Conservation (phyloP, 1,140 invertebrate species). For the Drosophila kepulauana region DNA sequence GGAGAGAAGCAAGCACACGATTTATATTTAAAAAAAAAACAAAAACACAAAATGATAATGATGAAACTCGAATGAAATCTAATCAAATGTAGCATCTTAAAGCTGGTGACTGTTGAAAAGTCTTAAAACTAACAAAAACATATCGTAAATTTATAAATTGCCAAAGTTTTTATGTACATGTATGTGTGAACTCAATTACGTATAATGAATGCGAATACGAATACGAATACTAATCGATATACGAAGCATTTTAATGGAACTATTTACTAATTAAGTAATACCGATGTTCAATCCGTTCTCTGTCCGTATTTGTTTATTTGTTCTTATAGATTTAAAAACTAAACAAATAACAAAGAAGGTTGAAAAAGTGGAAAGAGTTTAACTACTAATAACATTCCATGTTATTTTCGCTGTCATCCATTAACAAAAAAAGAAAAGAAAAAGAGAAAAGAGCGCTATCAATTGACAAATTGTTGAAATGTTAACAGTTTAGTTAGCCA, state of each 20-base stretch:
- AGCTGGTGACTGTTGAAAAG: conserved; percentile 79
- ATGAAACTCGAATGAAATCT: conserved; percentile 36
- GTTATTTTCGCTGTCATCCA: conserved; percentile 53
- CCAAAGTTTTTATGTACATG: conserved; percentile 77
- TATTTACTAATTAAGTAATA: conserved; percentile 34
- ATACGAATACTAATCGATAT: conserved; percentile 19
- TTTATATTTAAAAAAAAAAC: conserved; percentile 36
- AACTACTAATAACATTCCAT: conserved; percentile 70
- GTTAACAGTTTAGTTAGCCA: conserved; percentile 73
- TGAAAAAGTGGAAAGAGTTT: neutral
- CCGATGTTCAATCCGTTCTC: conserved; percentile 35
- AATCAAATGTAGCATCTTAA: conserved; percentile 72
- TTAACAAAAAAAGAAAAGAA: neutral
- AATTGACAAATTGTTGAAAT: conserved; percentile 41
- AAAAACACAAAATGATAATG: conserved; percentile 3
- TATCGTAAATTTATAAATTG: conserved; percentile 84
- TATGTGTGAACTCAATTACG: conserved; percentile 53
- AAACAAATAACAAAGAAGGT: neutral
- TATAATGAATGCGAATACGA: conserved; percentile 1
- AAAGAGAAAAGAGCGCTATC: conserved; percentile 16
- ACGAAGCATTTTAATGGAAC: conserved; percentile 18
- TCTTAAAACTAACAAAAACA: conserved; percentile 84
- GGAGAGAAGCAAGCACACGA: conserved; percentile 52
- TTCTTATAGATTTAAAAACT: conserved; percentile 13
- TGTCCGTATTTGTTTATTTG: conserved; percentile 40